A percentile compares a stretch with the other conserved stretches of the same genome.
Evolutionary conservation across 2,888 invertebrate species (phyloP).

Genomic region (Cybosia mesomella): DNA sequence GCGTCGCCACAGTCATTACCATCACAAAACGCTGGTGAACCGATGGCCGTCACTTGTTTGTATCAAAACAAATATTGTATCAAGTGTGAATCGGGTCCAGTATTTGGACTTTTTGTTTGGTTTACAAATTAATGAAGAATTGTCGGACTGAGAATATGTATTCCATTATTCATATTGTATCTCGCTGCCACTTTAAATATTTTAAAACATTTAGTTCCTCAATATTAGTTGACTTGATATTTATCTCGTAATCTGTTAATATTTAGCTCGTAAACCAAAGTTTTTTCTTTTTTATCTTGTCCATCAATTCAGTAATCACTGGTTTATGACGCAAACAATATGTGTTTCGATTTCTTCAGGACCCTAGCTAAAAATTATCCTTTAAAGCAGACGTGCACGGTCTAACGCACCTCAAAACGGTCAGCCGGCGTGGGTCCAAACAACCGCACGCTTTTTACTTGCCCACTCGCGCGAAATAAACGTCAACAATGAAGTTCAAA

Average conservation of each 20-base stretch:
- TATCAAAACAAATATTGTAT: slow-evolving; percentile 84
- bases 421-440: slow-evolving; percentile 72
- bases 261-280: too few relatives aligned
- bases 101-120: slow-evolving; percentile 76
- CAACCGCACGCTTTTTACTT: slow-evolving; percentile 72
- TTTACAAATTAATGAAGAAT: slow-evolving; percentile 83
- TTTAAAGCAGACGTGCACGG: slow-evolving; percentile 75
- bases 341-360: slow-evolving; percentile 65
- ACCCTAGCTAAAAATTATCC: slow-evolving; percentile 77
- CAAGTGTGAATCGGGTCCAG: slow-evolving; percentile 83
- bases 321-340: slow-evolving; percentile 46
- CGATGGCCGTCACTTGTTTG: slow-evolving; percentile 82
- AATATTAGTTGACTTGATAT: slow-evolving; percentile 1
- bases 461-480: slow-evolving; percentile 78
- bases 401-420: slow-evolving; percentile 75
- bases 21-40: slow-evolving; percentile 78
- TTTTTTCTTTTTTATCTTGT: slow-evolving; percentile 20
- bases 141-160: slow-evolving; percentile 67
- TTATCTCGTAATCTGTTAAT: slow-evolving; percentile 16
- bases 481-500: slow-evolving; percentile 66
- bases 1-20: slow-evolving; percentile 74
- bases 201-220: slow-evolving; percentile 36
- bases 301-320: slow-evolving; percentile 13
- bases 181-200: slow-evolving; percentile 51
- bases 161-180: slow-evolving; percentile 52